Conservation (phyloP, 2,113 vertebrate genomes). For the Oncorhynchus clarkii region DNA sequence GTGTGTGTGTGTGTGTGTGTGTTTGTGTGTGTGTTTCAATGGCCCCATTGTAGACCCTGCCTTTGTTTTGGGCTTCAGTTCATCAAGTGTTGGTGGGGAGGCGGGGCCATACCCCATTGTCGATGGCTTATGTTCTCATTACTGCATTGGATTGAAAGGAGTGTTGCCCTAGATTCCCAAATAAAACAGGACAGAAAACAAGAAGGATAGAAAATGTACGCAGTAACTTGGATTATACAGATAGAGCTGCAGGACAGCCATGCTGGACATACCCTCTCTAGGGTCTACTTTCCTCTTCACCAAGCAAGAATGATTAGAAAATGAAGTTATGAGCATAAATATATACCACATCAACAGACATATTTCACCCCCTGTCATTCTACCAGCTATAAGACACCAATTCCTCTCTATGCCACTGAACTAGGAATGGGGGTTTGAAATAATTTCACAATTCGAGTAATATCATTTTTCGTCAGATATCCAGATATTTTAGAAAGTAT, state of each 20-base stretch:
- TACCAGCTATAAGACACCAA: conserved; percentile 44
- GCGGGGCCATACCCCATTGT: conserved; percentile 29
- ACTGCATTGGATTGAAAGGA: conserved; percentile 28
- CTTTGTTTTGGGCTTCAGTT: conserved; percentile 48
- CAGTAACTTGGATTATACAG: conserved; percentile 28
- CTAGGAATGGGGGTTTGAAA: too few species aligned
- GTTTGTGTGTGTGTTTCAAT: conserved; percentile 2
- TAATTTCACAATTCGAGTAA: too few species aligned
- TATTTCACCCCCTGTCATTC: conserved; percentile 52
- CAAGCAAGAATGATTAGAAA: conserved; percentile 53
- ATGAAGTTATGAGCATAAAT: conserved; percentile 10
- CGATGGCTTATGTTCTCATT: conserved; percentile 44
- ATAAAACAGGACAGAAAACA: conserved; percentile 9
- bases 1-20: background rate
- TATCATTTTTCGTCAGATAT: too few species aligned
- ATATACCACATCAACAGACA: conserved; percentile 41
- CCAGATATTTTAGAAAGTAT: too few species aligned
- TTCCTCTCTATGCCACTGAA: conserved; percentile 21
- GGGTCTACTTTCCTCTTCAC: conserved; percentile 31
- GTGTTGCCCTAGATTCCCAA: conserved; percentile 45
- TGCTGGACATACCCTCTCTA: conserved; percentile 36
- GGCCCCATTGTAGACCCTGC: conserved; percentile 25
- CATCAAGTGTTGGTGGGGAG: conserved; percentile 40
- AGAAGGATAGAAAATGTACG: background rate
- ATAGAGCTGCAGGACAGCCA: background rate